Conservation (phyloP, 1,140 invertebrate species). For the Drosophila bipectinata region DNA sequence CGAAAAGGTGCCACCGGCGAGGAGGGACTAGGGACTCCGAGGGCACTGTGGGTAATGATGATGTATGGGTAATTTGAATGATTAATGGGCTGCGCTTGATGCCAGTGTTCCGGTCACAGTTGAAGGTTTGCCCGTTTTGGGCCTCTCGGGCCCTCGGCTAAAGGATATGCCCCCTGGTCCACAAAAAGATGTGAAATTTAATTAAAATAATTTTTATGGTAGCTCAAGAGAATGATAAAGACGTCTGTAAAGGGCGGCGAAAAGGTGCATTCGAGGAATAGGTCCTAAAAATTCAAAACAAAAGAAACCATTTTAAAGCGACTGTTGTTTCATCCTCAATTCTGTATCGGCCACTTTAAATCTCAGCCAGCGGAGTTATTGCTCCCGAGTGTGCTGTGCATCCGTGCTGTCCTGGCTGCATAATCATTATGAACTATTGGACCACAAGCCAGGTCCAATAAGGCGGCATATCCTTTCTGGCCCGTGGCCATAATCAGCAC, state of each 20-base stretch:
- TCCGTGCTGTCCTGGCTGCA: constrained; percentile 32
- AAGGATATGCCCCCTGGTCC: constrained; percentile 52
- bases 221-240: constrained; percentile 31
- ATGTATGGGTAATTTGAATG: constrained; percentile 81
- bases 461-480: constrained; percentile 68
- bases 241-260: background rate
- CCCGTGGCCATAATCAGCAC: constrained; percentile 69
- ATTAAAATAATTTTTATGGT: constrained; percentile 80
- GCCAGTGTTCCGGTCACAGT: constrained; percentile 68
- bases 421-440: constrained; percentile 63
- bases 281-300: background rate
- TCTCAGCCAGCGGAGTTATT: constrained; percentile 41
- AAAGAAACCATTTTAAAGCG: background rate
- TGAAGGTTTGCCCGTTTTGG: constrained; percentile 35
- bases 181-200: constrained; percentile 69
- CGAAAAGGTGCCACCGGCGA: constrained; percentile 57
- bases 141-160: constrained; percentile 2
- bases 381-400: constrained; percentile 48
- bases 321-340: background rate
- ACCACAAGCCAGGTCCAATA: constrained; percentile 53
- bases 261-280: constrained; percentile 32
- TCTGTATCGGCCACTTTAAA: constrained; percentile 24
- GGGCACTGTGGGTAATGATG: constrained; percentile 71
- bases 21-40: background rate
- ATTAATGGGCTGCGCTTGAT: constrained; percentile 75